phyloP scores from a whole-genome alignment of 2,113 vertebrate genomes.

The Alethe castanea region DNA sequence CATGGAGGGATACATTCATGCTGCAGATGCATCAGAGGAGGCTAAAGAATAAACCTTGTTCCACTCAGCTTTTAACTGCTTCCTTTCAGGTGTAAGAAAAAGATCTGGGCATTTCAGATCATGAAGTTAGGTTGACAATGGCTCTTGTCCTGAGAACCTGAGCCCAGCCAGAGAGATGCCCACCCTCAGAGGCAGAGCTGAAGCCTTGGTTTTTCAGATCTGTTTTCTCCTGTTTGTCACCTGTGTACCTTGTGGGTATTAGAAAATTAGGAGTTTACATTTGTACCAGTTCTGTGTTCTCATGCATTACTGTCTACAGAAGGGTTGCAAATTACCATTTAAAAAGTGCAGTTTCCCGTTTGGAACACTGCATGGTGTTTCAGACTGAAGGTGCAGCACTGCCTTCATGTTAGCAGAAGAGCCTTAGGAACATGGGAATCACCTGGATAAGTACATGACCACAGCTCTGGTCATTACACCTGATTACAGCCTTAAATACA shows the following conservation, averaged over 20 bases:
- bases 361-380: not conserved
- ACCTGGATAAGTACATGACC: not conserved
- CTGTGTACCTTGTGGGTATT: not conserved
- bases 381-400: not conserved
- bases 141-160: not conserved
- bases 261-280: not conserved
- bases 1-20: not conserved
- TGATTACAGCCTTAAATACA: not conserved
- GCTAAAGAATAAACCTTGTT: accelerated
- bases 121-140: not conserved
- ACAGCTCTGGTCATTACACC: not conserved
- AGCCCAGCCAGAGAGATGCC: not conserved
- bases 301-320: not conserved
- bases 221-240: not conserved
- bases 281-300: not conserved
- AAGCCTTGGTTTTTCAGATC: not conserved
- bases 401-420: not conserved
- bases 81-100: not conserved
- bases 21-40: not conserved
- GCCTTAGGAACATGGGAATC: not conserved
- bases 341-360: not conserved
- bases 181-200: not conserved
- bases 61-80: not conserved
- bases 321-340: not conserved
- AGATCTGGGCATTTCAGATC: not conserved